Evolutionary conservation across 2,797 vertebrate species (phyloP), one percentile per base, ranked within the genome.

Genomic region (Hyperoplus immaculatus): DNA sequence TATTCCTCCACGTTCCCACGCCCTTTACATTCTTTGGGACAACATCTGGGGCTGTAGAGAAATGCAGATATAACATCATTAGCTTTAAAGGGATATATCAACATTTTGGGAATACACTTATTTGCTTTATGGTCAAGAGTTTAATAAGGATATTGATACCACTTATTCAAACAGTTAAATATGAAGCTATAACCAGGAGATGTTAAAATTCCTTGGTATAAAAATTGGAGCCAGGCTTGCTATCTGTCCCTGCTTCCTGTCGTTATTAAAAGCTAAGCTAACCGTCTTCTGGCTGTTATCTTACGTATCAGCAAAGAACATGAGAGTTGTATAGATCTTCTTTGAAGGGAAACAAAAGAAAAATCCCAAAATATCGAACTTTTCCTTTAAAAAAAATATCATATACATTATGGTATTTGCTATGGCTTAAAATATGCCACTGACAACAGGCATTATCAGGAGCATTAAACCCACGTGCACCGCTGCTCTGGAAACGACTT

Each of bases 1-100:
- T 99, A 88, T 98, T 98, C 87, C 97, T 97, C 87, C 97, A 96
- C 53, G 97, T 97, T 8, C 98, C 98, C 11, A 95, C 94, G 57
- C 98, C 98, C 87, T 96, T 96, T 46, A 99, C 81, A 13, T 98
- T 97, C 0, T 93, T 92, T 1, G 98, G 98, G 56, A 99, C 97
- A 61, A 96, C 91, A 92, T 99, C 98, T 14, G 98, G 98, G 57
- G 97, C 98, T 99, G 92, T 85, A 91, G 39, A 76, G 89, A 41
- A 75, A 53, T 1, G 6, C 0, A 74, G 16, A 10, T 4, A 1
- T 63, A 45, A 53, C 9, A 64, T 59, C 43, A 80, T 36, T 43
- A 5, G 21, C n/a, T 61, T 56, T 39, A 43, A 55, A 64, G 5
- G 14, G 36, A 49, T 0, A 56, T 38, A 45, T 67, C 42, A 4